Percentiles rank a stretch among this genome's conserved stretches.
phyloP scores from a whole-genome alignment of 2,113 vertebrate species.

The Symphodus melops region DNA sequence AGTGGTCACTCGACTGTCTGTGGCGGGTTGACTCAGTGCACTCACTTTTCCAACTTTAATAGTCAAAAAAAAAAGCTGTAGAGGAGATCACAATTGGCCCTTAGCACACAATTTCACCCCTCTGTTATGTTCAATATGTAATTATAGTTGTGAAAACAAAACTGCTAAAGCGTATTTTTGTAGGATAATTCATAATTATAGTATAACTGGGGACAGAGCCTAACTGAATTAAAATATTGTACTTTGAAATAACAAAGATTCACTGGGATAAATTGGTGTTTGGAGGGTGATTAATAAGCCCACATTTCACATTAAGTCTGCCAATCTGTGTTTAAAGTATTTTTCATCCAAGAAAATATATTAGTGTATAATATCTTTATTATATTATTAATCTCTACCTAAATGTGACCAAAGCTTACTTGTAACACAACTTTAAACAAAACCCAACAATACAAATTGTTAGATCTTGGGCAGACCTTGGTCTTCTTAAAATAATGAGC shows the following conservation, averaged over 20 bases:
- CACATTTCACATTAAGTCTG: background rate
- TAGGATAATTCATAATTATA: background rate
- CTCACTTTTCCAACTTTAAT: slow-evolving; percentile 35
- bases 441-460: background rate
- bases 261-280: background rate
- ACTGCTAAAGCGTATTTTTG: slow-evolving; percentile 3
- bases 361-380: too few species aligned
- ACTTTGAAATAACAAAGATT: background rate
- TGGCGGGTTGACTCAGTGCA: slow-evolving; percentile 52
- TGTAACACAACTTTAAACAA: background rate
- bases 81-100: background rate
- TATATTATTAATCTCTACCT: too few species aligned
- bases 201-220: background rate
- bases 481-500: too few species aligned
- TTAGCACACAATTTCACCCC: background rate
- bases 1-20: slow-evolving; percentile 70
- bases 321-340: background rate
- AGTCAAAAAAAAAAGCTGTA: slow-evolving; percentile 24
- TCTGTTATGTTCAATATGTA: slow-evolving; percentile 17
- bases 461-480: background rate
- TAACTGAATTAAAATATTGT: background rate
- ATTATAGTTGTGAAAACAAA: slow-evolving; percentile 20
- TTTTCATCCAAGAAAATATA: background rate
- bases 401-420: background rate
- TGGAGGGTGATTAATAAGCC: background rate